Conservation (phyloP, 92 coral and sea anemone genomes). For the Siderastrea radians region DNA sequence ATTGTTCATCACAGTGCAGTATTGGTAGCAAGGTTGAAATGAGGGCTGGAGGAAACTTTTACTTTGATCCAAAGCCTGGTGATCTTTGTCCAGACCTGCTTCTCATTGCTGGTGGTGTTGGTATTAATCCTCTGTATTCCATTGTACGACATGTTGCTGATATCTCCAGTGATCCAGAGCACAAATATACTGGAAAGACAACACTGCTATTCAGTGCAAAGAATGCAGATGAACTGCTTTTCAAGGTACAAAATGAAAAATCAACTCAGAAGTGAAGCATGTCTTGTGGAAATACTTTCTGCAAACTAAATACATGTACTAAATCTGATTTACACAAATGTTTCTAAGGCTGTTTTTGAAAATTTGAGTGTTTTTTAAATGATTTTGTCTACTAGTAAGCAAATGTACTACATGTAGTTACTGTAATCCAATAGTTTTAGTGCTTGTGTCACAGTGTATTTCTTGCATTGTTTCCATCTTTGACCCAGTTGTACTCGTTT, state of each 20-base stretch:
- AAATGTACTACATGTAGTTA: too few relatives aligned
- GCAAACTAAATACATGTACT: too few relatives aligned
- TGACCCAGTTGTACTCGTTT: too few relatives aligned
- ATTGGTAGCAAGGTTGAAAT: constrained; percentile 87
- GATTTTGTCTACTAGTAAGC: too few relatives aligned
- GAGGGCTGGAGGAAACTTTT: constrained; percentile 93
- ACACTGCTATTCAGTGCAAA: constrained; percentile 86
- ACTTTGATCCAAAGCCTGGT: constrained; percentile 63
- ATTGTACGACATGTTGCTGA: constrained; percentile 73
- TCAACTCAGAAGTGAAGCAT: too few relatives aligned
- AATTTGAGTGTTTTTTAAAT: too few relatives aligned
- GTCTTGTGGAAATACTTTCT: too few relatives aligned
- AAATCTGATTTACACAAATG: too few relatives aligned
- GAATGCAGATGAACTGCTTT: constrained; percentile 83
- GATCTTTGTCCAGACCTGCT: constrained; percentile 62
- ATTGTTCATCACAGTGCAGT: constrained; percentile 66
- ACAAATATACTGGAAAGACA: constrained; percentile 61
- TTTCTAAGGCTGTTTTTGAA: too few relatives aligned
- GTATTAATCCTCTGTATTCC: constrained; percentile 94
- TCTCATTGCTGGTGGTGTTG: constrained; percentile 98
- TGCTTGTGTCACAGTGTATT: too few relatives aligned
- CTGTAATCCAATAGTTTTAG: too few relatives aligned
- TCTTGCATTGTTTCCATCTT: too few relatives aligned
- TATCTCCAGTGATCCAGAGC: constrained; percentile 18
- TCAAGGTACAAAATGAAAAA: constrained; percentile 62